Base-by-base conservation (phyloP, 2,888 invertebrate genomes). In the Ennomos erosarius region DNA sequence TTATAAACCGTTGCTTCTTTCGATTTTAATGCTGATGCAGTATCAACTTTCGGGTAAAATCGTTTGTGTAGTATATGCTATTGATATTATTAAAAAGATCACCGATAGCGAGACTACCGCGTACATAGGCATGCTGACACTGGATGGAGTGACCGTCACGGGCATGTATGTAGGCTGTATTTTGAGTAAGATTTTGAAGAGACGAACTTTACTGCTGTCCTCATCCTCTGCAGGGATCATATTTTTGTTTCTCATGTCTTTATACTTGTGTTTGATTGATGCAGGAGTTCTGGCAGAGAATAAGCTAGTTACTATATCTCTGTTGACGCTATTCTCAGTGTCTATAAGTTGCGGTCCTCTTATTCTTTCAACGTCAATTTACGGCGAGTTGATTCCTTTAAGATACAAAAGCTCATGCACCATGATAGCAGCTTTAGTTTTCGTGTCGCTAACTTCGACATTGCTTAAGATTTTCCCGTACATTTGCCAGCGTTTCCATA, bases 261-360 rank as follows among this genome's bases (percentile, higher is more conserved):
- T 78, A 8, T 81, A 82, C 59, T 64, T 83, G 33, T 76, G 72
- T 55, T 60, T 82, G 11, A 59, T 76, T 0, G 74, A 75, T 57
- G 55, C 67, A 5, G 37, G 44, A 0, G 6, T 76, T 1, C 42
- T 81, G 4, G 9, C 26, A 0, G 78, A 78, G 48, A 78, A 68
- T 37, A 70, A 68, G 35, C 51, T 68, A 9, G 26, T 76, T 0
- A 67, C 76, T 0, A 65, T 79, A 45, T n/a, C 57, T 5, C 53
- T 79, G 10, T 52, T 80, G 16, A 65, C 62, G 9, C 34, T 46
- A n/a, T 76, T 70, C 62, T 80, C 81, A 0, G 16, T 81, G 13
- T 64, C 73, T 65, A 73, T 83, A 11, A 76, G 81, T 52, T 74
- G 76, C 46, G 84, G 85, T 5, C 77, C 80, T 0, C 68, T 78